These are phyloP conservation scores for Sinhomidia bicolor DNA, from an alignment of 2,888 invertebrate species.

Conservation along the genomic window DNA sequence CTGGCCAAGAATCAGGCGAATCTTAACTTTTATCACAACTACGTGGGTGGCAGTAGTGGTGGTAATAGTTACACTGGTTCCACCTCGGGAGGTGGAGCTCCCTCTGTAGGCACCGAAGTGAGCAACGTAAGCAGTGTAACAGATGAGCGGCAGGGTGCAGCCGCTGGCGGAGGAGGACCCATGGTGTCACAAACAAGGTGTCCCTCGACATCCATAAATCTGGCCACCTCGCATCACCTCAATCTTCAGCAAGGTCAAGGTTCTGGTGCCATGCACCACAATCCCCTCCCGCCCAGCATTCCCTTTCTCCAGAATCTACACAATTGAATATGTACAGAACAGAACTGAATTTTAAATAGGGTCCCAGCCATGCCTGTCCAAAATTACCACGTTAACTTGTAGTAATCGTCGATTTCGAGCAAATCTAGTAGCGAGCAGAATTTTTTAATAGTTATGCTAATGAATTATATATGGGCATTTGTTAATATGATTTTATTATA, in stretches of 20 bases:
- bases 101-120: slow-evolving; percentile 41
- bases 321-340: too few relatives aligned
- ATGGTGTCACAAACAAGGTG: neutral
- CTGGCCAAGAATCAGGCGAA: slow-evolving; percentile 56
- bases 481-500: too few relatives aligned
- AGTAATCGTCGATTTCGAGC: too few relatives aligned
- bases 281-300: slow-evolving; percentile 57
- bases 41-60: slow-evolving; percentile 61
- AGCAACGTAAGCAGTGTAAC: slow-evolving; percentile 45
- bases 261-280: neutral
- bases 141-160: slow-evolving; percentile 35
- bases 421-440: too few relatives aligned
- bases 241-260: neutral
- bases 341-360: too few relatives aligned
- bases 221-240: neutral
- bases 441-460: too few relatives aligned
- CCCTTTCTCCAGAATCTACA: slow-evolving; percentile 67
- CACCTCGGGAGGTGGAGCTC: neutral
- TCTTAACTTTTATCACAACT: slow-evolving; percentile 60
- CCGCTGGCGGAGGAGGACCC: neutral
- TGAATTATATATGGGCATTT: too few relatives aligned
- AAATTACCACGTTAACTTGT: too few relatives aligned
- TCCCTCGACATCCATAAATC: neutral
- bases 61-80: slow-evolving; percentile 50
- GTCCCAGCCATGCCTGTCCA: too few relatives aligned